These are phyloP conservation scores for Picathartes gymnocephalus DNA, from an alignment of 2,113 vertebrate species.

Conservation along the genomic window DNA sequence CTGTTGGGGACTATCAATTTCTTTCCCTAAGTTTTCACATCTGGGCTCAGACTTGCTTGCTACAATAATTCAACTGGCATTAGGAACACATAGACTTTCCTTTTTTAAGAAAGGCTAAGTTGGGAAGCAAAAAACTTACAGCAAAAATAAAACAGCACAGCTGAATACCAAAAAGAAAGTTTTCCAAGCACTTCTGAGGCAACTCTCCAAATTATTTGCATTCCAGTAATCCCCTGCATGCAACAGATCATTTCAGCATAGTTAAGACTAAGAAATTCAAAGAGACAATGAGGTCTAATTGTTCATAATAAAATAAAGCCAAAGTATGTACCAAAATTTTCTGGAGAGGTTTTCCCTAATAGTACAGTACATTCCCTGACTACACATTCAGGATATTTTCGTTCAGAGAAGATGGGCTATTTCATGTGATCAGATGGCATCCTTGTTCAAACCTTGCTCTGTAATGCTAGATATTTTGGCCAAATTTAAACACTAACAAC, in stretches of 20 bases:
- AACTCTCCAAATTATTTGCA: background rate
- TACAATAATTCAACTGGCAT: background rate
- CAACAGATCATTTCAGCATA: background rate
- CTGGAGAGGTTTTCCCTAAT: background rate
- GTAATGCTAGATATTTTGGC: background rate
- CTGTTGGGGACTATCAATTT: background rate
- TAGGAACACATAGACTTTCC: background rate
- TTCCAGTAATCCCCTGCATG: background rate
- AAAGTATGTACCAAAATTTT: background rate
- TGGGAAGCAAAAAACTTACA: background rate
- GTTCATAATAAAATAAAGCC: background rate
- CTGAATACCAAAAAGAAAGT: background rate
- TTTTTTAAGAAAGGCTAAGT: background rate
- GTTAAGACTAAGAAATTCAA: background rate
- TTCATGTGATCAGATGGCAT: background rate
- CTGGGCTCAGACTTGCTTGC: background rate
- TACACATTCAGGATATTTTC: background rate
- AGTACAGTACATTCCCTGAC: background rate
- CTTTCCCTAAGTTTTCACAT: background rate
- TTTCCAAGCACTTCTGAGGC: background rate
- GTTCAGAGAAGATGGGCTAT: background rate
- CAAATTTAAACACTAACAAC: background rate
- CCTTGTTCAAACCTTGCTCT: background rate
- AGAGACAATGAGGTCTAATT: background rate
- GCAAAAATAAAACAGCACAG: background rate